These are phyloP conservation scores for Psylliodes chrysocephalus DNA, from an alignment of 2,888 invertebrate genomes.

Conservation along the genomic window DNA sequence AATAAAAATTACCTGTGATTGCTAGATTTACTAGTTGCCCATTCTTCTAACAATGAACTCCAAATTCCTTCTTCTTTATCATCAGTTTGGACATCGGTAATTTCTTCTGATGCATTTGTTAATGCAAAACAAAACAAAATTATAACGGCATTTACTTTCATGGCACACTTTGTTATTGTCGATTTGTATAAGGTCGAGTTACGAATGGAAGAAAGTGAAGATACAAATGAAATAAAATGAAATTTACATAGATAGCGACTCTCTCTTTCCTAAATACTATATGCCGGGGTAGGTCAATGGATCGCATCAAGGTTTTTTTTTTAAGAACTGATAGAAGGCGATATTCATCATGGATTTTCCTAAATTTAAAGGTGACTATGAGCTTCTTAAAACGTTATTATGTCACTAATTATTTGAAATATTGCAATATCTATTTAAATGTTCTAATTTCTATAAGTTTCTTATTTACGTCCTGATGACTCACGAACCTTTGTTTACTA, in stretches of 20 bases:
- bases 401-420: background rate
- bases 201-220: constrained; percentile 44
- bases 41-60: constrained; percentile 73
- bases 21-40: constrained; percentile 63
- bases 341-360: background rate
- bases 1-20: constrained; percentile 55
- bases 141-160: constrained; percentile 36
- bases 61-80: constrained; percentile 66
- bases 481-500: no score
- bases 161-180: constrained; percentile 42
- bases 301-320: background rate
- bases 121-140: constrained; percentile 35
- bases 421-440: no score
- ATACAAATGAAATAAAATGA: constrained; percentile 31
- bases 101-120: constrained; percentile 35
- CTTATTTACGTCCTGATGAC: no score
- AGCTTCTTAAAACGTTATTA: background rate
- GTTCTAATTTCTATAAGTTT: no score
- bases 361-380: background rate
- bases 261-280: constrained; percentile 34
- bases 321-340: background rate
- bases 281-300: constrained; percentile 26
- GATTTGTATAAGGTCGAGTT: constrained; percentile 26
- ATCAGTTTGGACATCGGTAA: constrained; percentile 48
- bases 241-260: constrained; percentile 29